Percentiles rank a stretch among this genome's conserved stretches.
Evolutionary conservation across 1,140 invertebrate genomes (phyloP).

Genomic region (Doryteuthis pealeii): DNA sequence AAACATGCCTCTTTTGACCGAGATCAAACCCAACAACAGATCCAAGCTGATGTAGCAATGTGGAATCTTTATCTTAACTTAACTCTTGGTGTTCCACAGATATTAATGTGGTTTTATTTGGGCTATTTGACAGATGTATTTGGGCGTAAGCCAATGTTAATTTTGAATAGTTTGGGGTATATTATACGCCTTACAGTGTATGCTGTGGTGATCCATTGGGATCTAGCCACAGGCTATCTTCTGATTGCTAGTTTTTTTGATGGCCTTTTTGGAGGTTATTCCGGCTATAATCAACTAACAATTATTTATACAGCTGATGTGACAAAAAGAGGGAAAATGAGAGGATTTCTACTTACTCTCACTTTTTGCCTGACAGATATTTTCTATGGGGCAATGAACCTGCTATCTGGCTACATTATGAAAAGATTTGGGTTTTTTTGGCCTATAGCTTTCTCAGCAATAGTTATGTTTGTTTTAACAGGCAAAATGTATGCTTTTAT

Average conservation of each 20-base stretch:
- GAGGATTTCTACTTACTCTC: slow-evolving; percentile 16
- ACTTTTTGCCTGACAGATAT: slow-evolving; percentile 10
- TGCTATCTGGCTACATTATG: slow-evolving; percentile 22
- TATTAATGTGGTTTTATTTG: slow-evolving; percentile 16
- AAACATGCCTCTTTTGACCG: background rate
- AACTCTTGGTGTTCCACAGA: slow-evolving; percentile 14
- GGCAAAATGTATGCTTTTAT: slow-evolving; percentile 14
- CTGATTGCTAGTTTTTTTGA: slow-evolving; percentile 16
- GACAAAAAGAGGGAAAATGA: slow-evolving; percentile 13
- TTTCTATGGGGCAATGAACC: slow-evolving; percentile 5
- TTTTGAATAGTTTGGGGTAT: slow-evolving; percentile 12
- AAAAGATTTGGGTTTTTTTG: slow-evolving; percentile 11
- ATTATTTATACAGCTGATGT: slow-evolving; percentile 20
- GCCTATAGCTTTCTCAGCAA: slow-evolving; percentile 11
- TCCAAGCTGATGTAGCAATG: background rate
- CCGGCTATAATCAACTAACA: background rate
- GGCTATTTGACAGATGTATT: slow-evolving; percentile 17
- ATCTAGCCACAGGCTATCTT: slow-evolving; percentile 11
- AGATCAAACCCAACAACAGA: background rate
- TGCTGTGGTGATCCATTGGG: slow-evolving; percentile 7
- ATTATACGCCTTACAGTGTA: slow-evolving; percentile 14
- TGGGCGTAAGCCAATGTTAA: slow-evolving; percentile 21
- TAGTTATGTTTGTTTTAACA: slow-evolving; percentile 14
- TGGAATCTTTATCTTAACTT: slow-evolving; percentile 14
- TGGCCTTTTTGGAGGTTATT: slow-evolving; percentile 9